Evolutionary conservation across 2,888 invertebrate species (phyloP), one percentile per base, ranked within the genome.

Genomic region (Hedya salicella): DNA sequence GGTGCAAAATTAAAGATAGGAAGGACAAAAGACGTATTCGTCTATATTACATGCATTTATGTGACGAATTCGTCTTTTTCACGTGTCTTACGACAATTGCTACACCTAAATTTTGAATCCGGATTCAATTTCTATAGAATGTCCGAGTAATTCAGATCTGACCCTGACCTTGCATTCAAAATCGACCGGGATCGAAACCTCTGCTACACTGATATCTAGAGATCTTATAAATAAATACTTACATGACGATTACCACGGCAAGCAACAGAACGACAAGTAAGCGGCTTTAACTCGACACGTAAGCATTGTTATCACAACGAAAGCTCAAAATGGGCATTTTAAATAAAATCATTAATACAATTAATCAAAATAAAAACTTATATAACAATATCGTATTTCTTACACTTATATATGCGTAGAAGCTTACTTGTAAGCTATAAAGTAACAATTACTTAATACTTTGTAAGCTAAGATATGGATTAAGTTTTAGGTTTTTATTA

Each of bases 271-370:
- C 77, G 73, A 77, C 74, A 79, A 79, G 82, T 82, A 85, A 82
- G 73, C 79, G 62, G 75, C 79, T 80, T 83, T 82, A 80, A 80
- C 71, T 77, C 61, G 76, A 77, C 82, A 88, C 81, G 84, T 49
- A 74, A 88, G 91, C 89, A 87, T 54, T 40, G 62, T 85, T 85
- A 80, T 73, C 68, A 82, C 80, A 83, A 75, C 69, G 76, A 83
- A 87, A 87, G 86, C 88, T 84, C 73, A 85, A 88, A 90, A 90
- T 90, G 90, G 90, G 91, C 90, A 91, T 89, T 87, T 79, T 76
- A 71, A 68, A 71, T 52, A 66, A 46, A 40, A 69, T 39, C 48
- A 64, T 67, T 62, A 57, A 56, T 40, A 42, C 9, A 49, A 68
- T 52, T 50, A 53, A 57, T 46, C 1, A 14, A 64, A 54, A 60